phyloP scores from a whole-genome alignment of 1,140 invertebrate species.

The Hyposmocoma kahamanoa region DNA sequence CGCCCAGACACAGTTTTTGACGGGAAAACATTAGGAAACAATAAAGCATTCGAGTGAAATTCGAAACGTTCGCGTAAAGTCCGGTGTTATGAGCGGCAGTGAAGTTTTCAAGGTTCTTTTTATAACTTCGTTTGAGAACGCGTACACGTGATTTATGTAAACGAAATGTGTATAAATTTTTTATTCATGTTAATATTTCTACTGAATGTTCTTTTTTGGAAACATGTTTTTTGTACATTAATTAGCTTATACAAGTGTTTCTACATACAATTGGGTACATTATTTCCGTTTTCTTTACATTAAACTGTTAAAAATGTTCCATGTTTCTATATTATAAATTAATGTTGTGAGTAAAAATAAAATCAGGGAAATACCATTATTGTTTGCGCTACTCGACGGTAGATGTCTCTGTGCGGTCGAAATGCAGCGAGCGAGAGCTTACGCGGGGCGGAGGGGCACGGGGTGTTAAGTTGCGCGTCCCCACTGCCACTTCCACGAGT shows the following conservation, averaged over 20 bases:
- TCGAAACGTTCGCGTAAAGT: constrained; percentile 32
- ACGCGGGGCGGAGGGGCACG: constrained; percentile 32
- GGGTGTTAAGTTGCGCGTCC: constrained; percentile 47
- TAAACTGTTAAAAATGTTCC: too few relatives aligned
- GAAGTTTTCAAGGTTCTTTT: constrained; percentile 22
- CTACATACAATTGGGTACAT: too few relatives aligned
- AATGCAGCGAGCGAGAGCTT: constrained; percentile 35
- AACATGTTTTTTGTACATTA: too few relatives aligned
- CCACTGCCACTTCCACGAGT: constrained; percentile 55
- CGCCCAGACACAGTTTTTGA: constrained; percentile 14
- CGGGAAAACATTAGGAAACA: constrained; percentile 2
- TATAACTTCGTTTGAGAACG: constrained; percentile 27
- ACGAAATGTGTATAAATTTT: constrained; percentile 10
- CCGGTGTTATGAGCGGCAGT: constrained; percentile 8
- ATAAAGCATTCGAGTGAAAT: constrained; percentile 33
- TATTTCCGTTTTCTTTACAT: too few relatives aligned
- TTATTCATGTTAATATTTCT: too few relatives aligned
- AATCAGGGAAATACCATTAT: constrained; percentile 7
- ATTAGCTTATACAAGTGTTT: too few relatives aligned
- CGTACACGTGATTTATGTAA: constrained; percentile 39
- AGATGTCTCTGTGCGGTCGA: constrained; percentile 46
- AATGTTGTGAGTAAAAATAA: too few relatives aligned
- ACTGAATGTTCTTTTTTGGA: too few relatives aligned
- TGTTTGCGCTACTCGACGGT: constrained; percentile 36
- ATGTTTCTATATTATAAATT: too few relatives aligned